Evolutionary conservation across 2,888 invertebrate genomes (phyloP), one percentile per base, ranked within the genome.

Genomic region (Perdita meconis): DNA sequence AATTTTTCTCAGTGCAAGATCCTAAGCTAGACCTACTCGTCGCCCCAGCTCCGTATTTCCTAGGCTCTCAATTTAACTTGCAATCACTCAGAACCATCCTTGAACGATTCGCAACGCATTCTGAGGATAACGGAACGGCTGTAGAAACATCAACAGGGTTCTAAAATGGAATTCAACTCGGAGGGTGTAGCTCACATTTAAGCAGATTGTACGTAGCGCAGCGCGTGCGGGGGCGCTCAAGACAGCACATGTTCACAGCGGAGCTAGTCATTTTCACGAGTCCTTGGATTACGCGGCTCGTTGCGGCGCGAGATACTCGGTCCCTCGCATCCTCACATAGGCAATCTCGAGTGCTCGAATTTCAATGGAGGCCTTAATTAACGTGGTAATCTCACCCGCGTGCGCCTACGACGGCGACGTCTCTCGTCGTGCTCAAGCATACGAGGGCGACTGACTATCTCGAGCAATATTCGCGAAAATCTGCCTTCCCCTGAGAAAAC

Each of bases 281-380:
- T 64, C 26, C 67, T 65, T 38, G 59, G 50, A 56, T 80, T 63
- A 55, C 56, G 42, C 73, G 51, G 16, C 55, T 60, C 40, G 63
- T 63, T 65, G 59, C 16, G n/a, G 51, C 61, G 34, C 6, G 44
- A 59, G 38, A 38, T 50, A 47, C 73, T 71, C 63, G 57, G 51
- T 16, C 38, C 6, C 6, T 2, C 30, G 6, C 30, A 30, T n/a
- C 16, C 16, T 5, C 68, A 36, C 42, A 36, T n/a, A 63, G 60
- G 44, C 63, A 63, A 57, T 16, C 55, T 55, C 50, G 16, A 38
- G 55, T 63, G 75, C 74, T 72, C 80, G 75, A 84, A 84, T 86
- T 82, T 85, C 78, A 82, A 87, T 78, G 74, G 72, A 78, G 68
- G 61, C 71, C 73, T 80, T 83, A 89, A 89, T 89, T 86, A 90